Percentiles rank a stretch among this genome's conserved stretches.
Conservation (phyloP, 2,888 invertebrate species). For the Andrena trimmerana region DNA sequence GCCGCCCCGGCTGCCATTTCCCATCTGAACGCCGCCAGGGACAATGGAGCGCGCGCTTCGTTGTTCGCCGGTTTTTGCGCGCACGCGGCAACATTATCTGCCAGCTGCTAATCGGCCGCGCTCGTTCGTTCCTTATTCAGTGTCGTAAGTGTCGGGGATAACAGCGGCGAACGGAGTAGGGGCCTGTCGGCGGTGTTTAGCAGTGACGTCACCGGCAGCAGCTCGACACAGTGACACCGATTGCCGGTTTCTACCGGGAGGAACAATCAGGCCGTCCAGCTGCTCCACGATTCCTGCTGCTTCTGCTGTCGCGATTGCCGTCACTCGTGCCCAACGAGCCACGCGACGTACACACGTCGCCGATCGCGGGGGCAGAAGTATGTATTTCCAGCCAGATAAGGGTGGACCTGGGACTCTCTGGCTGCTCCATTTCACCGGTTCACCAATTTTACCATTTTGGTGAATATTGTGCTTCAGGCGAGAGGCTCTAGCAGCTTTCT, state of each 20-base stretch:
- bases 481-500: too few species aligned
- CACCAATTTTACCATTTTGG: too few species aligned
- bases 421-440: too few species aligned
- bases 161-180: conserved; percentile 27
- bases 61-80: conserved; percentile 55
- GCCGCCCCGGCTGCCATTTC: background rate
- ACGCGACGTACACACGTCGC: conserved; percentile 1
- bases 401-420: too few species aligned
- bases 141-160: conserved; percentile 58
- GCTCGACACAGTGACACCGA: conserved; percentile 80
- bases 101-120: conserved; percentile 67
- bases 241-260: conserved; percentile 62
- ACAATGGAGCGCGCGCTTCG: conserved; percentile 32
- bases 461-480: too few species aligned
- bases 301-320: conserved; percentile 32
- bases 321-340: conserved; percentile 24
- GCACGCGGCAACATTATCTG: conserved; percentile 62
- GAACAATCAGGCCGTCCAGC: conserved; percentile 56
- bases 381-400: conserved; percentile 32
- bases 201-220: conserved; percentile 75
- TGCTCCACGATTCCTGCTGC: conserved; percentile 45
- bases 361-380: conserved; percentile 4
- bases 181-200: conserved; percentile 62
- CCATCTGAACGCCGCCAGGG: conserved; percentile 11
- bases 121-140: conserved; percentile 69